phyloP scores from a whole-genome alignment of 2,888 invertebrate genomes.

The Cyaniris semiargus region DNA sequence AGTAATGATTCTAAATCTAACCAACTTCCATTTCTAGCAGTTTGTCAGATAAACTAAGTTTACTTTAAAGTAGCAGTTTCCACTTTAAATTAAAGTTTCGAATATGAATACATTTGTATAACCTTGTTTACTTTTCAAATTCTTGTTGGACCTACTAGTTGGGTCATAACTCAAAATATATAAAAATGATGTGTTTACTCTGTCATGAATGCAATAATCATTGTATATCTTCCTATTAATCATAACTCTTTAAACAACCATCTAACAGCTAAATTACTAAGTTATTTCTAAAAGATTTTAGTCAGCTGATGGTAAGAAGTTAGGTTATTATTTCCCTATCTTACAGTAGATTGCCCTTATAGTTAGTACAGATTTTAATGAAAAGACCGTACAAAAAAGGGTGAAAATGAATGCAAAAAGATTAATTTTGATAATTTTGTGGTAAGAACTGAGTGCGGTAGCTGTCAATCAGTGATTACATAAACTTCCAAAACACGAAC shows the following conservation, averaged over 20 bases:
- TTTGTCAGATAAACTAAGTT: too few species aligned
- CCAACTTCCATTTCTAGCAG: too few species aligned
- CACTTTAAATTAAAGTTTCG: background rate
- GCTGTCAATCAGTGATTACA: conserved; percentile 32
- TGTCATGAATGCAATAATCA: background rate
- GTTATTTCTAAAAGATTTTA: background rate
- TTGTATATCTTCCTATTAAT: background rate
- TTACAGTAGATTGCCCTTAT: background rate
- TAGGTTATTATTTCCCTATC: conserved; percentile 35
- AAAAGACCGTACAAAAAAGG: background rate
- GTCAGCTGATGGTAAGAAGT: conserved; percentile 33
- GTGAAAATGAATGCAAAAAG: background rate
- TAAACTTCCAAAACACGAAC: conserved; percentile 30
- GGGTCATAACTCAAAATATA: background rate
- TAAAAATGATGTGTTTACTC: background rate
- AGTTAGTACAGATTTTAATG: background rate
- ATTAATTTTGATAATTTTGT: background rate
- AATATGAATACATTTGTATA: background rate
- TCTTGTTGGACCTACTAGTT: background rate
- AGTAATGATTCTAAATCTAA: too few species aligned
- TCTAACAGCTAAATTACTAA: background rate
- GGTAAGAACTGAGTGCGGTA: background rate
- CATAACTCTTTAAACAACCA: background rate
- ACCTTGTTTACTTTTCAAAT: background rate
- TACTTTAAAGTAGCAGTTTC: too few species aligned